Conservation (phyloP, 2,888 invertebrate genomes). For the Tupiocoris notatus region DNA sequence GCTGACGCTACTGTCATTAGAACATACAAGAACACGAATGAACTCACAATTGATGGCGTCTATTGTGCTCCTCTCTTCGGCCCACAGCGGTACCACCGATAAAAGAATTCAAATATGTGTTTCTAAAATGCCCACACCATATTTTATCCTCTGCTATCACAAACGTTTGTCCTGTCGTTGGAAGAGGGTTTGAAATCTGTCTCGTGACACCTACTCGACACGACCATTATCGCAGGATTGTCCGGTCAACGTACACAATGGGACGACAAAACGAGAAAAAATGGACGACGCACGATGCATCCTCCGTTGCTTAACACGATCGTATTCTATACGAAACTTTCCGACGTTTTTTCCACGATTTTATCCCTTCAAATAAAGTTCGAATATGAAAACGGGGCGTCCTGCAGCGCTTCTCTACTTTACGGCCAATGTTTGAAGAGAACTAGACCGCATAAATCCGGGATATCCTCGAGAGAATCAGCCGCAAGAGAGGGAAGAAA, state of each 20-base stretch:
- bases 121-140: slow-evolving; percentile 11
- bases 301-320: neutral
- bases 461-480: slow-evolving; percentile 2
- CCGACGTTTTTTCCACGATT: neutral
- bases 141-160: slow-evolving; percentile 3
- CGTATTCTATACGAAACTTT: neutral
- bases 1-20: neutral
- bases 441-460: no score
- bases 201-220: slow-evolving; percentile 1
- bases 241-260: neutral
- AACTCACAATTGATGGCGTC: neutral
- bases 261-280: neutral
- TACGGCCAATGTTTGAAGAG: no score
- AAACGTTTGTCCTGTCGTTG: slow-evolving; percentile 15
- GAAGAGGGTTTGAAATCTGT: neutral
- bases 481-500: no score
- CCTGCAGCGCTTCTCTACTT: neutral
- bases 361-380: neutral
- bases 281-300: neutral
- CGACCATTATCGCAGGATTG: neutral
- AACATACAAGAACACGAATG: no score
- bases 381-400: neutral
- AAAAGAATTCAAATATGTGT: neutral
- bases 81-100: neutral
- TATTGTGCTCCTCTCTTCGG: slow-evolving; percentile 1